Conservation (phyloP, 2,113 vertebrate genomes). For the Calonectris borealis region DNA sequence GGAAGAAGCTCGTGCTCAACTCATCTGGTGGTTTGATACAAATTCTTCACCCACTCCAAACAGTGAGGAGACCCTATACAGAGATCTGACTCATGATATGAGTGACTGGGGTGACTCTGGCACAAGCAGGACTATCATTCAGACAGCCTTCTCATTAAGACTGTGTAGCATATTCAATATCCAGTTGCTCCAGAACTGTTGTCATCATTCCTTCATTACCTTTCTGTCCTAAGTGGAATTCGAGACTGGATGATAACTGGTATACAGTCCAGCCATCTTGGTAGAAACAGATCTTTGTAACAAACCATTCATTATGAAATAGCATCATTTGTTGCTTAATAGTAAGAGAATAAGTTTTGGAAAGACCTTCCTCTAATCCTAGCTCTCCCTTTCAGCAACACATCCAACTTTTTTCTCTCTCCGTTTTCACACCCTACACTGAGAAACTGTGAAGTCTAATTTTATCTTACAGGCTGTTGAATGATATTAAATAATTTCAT, state of each 20-base stretch:
- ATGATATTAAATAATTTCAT: background rate
- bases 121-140: background rate
- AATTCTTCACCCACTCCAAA: background rate
- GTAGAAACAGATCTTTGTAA: background rate
- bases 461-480: background rate
- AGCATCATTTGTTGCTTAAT: background rate
- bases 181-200: background rate
- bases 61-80: background rate
- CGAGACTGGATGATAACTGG: background rate
- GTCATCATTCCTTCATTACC: background rate
- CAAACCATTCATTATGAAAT: background rate
- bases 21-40: background rate
- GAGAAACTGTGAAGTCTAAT: conserved; percentile 17
- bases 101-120: background rate
- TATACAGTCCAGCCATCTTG: background rate
- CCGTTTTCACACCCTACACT: background rate
- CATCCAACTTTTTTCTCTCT: background rate
- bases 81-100: background rate
- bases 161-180: background rate
- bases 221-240: background rate
- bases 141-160: background rate
- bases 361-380: background rate
- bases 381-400: background rate
- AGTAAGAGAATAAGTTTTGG: background rate
- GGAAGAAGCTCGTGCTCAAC: background rate